Conservation (phyloP, 2,888 invertebrate genomes). For the Tinea trinotella region DNA sequence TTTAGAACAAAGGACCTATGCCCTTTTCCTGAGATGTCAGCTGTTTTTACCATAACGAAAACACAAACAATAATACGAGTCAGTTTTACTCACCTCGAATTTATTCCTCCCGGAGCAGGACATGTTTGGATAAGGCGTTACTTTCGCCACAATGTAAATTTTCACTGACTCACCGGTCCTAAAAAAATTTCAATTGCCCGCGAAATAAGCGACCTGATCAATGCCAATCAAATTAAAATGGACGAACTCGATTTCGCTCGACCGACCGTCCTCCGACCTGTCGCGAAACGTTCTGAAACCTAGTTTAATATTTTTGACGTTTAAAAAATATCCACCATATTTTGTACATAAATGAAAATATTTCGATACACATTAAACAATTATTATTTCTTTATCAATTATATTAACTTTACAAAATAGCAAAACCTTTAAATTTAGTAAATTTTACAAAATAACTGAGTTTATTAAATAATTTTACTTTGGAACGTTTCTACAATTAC, state of each 20-base stretch:
- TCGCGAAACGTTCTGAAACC: conserved; percentile 25
- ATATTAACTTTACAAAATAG: no score
- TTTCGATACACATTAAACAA: no score
- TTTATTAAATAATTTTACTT: no score
- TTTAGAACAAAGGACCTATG: conserved; percentile 49
- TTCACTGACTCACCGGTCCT: conserved; percentile 31
- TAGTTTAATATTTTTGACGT: neutral
- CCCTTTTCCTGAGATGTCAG: conserved; percentile 52
- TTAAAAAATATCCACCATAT: neutral
- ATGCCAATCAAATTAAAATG: conserved; percentile 45
- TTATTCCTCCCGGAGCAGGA: conserved; percentile 76
- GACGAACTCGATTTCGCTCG: conserved; percentile 32
- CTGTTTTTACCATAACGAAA: conserved; percentile 61
- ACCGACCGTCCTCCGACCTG: neutral
- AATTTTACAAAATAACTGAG: no score
- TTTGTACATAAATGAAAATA: no score
- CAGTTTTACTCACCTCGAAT: conserved; percentile 68
- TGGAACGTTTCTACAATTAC: neutral
- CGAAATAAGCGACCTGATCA: conserved; percentile 26
- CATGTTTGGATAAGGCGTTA: conserved; percentile 69
- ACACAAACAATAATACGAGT: conserved; percentile 36
- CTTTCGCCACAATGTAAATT: conserved; percentile 63
- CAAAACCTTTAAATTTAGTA: no score
- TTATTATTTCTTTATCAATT: no score
- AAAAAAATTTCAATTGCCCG: conserved; percentile 30